Evolutionary conservation across 2,113 vertebrate genomes (phyloP), one percentile per base, ranked within the genome.

Genomic region (Forbesichthys agassizii): DNA sequence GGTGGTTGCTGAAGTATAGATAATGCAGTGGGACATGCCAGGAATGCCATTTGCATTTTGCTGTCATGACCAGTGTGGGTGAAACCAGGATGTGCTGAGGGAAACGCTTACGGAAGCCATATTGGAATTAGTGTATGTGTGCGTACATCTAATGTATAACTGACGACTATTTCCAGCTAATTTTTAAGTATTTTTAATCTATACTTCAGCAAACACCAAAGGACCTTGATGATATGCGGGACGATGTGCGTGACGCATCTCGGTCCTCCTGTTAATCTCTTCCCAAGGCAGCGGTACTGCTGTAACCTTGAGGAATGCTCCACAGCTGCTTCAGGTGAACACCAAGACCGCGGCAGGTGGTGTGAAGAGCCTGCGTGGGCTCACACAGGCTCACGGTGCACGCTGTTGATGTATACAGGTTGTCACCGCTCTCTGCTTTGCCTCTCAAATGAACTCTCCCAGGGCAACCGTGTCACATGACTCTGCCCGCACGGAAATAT

Each of bases 11-110:
- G 73, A 64, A 66, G 74, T 81, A 48, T 67, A 75, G 75, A 69
- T 83, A 81, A 88, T 82, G 71, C 42, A 18, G 53, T 64, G 66
- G 68, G 75, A 78, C 69, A 89, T 84, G 78, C 85, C 82, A 79
- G 61, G 49, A 81, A 78, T 86, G 81, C 85, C 74, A 85, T 89
- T 82, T 77, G 78, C 84, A 86, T 89, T 79, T 78, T 70, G 63
- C 84, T 72, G 71, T 75, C 82, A 62, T 61, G 70, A 64, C 64
- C 48, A 33, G 59, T 42, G 78, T 54, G 36, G 60, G 70, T 77
- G 64, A 73, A 77, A 65, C 46, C 7, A 78, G 68, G 75, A 66
- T 70, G 61, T 73, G 71, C 68, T 52, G 11, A 53, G 59, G 71
- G 56, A 60, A 74, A 74, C 70, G 49, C 66, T 68, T 70, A 66